Base-by-base conservation (phyloP, 2,888 invertebrate genomes). In the Spodoptera littoralis region DNA sequence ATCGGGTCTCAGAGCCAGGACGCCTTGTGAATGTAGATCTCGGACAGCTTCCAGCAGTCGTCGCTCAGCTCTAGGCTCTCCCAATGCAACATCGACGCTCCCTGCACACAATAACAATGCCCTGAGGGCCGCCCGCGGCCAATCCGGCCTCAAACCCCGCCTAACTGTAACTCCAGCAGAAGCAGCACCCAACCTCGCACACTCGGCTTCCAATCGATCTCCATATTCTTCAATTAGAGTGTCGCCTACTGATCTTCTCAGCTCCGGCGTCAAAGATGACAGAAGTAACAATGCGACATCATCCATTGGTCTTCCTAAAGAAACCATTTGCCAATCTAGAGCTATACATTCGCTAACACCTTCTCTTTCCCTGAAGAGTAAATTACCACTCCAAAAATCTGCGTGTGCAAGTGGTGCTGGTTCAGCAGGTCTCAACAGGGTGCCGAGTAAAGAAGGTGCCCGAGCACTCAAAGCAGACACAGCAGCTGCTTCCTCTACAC, bases 291-390 rank as follows among this genome's bases (percentile, higher is more conserved):
- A 89, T 0, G 97, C 97, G 9, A 97, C 95, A 84, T 97, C 97
- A 86, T 97, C 97, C 85, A 97, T 97, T 22, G 97, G 97, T 79
- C 95, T 92, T 70, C 97, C 97, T 70, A 97, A 96, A 1, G 97
- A 97, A 51, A 97, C 97, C 97, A 97, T 97, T 93, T 97, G 97
- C 97, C 97, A 97, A 86, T 97, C 97, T 48, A 97, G 90, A 52
- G 97, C 96, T 59, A 96, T 95, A 84, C 97, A 97, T 66, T 96
- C 95, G 79, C 95, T 95, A 60, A 89, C 76, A 65, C 92, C 93
- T 24, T 92, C 90, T 61, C 79, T 85, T 71, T 96, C 95, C 60
- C 95, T 93, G 82, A 97, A 97, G 67, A 97, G 92, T 13, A 97
- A 93, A 89, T 97, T 97, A 78, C 97, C 97, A 85, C 97, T 97